Conservation (phyloP, 2,113 vertebrate genomes). For the Tyrannus savana region DNA sequence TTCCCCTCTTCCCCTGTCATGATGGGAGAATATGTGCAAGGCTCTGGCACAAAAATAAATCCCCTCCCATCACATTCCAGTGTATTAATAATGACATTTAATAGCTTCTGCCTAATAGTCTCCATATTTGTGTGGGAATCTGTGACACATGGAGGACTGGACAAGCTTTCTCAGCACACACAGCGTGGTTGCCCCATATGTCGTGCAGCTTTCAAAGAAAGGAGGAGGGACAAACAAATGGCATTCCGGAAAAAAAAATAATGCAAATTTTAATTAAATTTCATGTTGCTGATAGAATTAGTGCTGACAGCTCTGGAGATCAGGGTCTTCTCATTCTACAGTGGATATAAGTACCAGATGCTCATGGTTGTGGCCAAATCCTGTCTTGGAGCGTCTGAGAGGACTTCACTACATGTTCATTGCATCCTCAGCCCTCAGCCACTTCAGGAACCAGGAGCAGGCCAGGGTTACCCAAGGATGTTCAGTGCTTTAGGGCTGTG, state of each 20-base stretch:
- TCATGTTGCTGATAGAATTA: neutral
- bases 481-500: neutral
- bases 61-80: constrained; percentile 29
- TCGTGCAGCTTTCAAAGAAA: neutral
- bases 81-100: constrained; percentile 64
- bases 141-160: constrained; percentile 45
- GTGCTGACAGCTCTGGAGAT: neutral
- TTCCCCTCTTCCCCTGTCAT: neutral
- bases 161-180: constrained; percentile 9
- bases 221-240: neutral
- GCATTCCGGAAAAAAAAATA: neutral
- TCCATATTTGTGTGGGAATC: constrained; percentile 64
- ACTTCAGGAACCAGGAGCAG: neutral
- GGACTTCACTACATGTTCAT: neutral
- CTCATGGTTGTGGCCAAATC: neutral
- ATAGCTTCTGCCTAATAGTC: constrained; percentile 38
- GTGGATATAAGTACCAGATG: neutral
- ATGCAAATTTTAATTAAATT: neutral
- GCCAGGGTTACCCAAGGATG: neutral
- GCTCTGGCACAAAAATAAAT: constrained; percentile 62
- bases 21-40: neutral
- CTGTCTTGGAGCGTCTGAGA: neutral
- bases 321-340: neutral
- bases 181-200: constrained; percentile 23
- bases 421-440: neutral